Evolutionary conservation across 2,888 invertebrate species (phyloP).

Genomic region (Gymnosoma rotundatum): DNA sequence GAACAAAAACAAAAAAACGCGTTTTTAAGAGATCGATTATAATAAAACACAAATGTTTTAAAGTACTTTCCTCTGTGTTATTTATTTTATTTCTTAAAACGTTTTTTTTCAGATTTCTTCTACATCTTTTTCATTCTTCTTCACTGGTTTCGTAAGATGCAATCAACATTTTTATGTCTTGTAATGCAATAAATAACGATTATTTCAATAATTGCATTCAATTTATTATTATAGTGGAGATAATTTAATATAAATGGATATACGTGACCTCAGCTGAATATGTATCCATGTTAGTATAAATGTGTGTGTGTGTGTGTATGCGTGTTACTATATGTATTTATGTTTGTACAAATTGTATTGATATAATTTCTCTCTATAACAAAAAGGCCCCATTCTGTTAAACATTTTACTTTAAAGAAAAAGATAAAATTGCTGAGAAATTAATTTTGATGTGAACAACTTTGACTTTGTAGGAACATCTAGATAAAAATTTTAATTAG

Average conservation of each 20-base stretch:
- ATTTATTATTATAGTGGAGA: slow-evolving; percentile 82
- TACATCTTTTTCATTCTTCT: slow-evolving; percentile 19
- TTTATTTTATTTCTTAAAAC: background rate
- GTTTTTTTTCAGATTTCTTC: slow-evolving; percentile 21
- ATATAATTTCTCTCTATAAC: slow-evolving; percentile 10
- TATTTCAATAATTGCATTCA: slow-evolving; percentile 82
- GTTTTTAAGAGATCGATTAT: slow-evolving; percentile 54
- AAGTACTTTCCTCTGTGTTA: slow-evolving; percentile 20
- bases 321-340: slow-evolving; percentile 2
- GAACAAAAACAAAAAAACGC: slow-evolving; percentile 15
- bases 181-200: slow-evolving; percentile 82
- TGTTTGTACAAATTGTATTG: slow-evolving; percentile 16
- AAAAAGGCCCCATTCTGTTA: slow-evolving; percentile 28
- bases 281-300: background rate
- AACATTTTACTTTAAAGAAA: background rate
- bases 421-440: background rate
- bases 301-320: background rate
- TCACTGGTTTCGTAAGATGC: slow-evolving; percentile 44
- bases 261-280: slow-evolving; percentile 80
- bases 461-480: too few species aligned
- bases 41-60: slow-evolving; percentile 23
- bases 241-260: slow-evolving; percentile 81
- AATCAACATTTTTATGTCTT: slow-evolving; percentile 67
- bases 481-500: too few species aligned
- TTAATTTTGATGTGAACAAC: background rate